These are phyloP conservation scores for Caenorhabditis japonica DNA, from an alignment of 2,888 invertebrate species.

Conservation along the genomic window DNA sequence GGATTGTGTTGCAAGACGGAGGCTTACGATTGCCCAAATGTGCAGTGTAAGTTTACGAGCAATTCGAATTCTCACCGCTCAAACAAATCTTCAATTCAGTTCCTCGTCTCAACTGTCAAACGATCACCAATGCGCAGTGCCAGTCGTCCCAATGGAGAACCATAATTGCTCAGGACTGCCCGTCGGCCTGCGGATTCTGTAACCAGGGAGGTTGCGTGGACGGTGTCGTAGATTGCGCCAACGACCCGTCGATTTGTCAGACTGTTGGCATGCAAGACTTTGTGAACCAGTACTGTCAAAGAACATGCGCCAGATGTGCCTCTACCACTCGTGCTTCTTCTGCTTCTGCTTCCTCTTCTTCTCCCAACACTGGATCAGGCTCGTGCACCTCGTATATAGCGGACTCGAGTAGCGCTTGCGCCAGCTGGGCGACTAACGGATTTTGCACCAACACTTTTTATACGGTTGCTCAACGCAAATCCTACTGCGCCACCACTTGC, in stretches of 20 bases:
- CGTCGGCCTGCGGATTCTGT: conserved; percentile 54
- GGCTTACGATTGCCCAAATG: neutral
- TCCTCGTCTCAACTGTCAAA: conserved; percentile 41
- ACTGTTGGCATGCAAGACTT: conserved; percentile 40
- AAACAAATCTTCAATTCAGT: conserved; percentile 6
- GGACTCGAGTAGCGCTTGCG: conserved; percentile 18
- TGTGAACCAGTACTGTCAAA: conserved; percentile 36
- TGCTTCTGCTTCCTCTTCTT: conserved; percentile 1
- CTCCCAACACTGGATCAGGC: conserved; percentile 22
- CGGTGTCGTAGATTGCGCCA: conserved; percentile 52
- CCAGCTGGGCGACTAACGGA: conserved; percentile 24
- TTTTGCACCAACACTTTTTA: conserved; percentile 38
- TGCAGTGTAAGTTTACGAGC: neutral
- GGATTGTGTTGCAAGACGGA: neutral
- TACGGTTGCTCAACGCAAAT: conserved; percentile 23
- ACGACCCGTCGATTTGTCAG: conserved; percentile 45
- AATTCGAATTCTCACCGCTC: conserved; percentile 1
- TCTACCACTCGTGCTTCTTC: conserved; percentile 16
- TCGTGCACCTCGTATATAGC: conserved; percentile 22
- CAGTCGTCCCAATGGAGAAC: conserved; percentile 44
- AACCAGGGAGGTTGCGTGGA: conserved; percentile 55
- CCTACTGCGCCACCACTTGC: conserved; percentile 35
- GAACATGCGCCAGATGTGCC: conserved; percentile 30
- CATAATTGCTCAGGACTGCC: conserved; percentile 52
- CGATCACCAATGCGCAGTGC: conserved; percentile 44